Percentiles rank a stretch among this genome's conserved stretches.
Evolutionary conservation across 2,888 invertebrate genomes (phyloP).

Genomic region (Dromius quadrimaculatus): DNA sequence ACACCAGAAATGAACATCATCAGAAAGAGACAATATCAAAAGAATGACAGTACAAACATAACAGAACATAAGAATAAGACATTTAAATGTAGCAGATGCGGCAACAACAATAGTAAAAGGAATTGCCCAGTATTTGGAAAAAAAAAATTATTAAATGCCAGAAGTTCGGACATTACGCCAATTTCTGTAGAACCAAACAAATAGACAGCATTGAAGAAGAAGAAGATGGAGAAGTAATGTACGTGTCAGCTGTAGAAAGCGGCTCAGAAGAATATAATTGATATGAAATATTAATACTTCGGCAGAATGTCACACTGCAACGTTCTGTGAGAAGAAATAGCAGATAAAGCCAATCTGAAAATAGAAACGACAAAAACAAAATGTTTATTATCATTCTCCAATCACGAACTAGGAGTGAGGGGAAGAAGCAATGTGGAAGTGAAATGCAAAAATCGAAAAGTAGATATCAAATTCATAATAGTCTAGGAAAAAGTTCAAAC

Average conservation of each 20-base stretch:
- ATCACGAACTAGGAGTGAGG: background rate
- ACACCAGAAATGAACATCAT: no score
- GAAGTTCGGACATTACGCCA: slow-evolving; percentile 14
- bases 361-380: slow-evolving; percentile 1
- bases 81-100: slow-evolving; percentile 7
- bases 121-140: slow-evolving; percentile 3
- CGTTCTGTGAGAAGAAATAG: background rate
- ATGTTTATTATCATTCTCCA: background rate
- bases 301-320: slow-evolving; percentile 1
- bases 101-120: background rate
- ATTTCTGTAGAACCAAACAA: background rate
- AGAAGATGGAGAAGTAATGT: background rate
- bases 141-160: slow-evolving; percentile 8
- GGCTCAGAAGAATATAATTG: background rate
- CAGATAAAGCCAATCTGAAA: background rate
- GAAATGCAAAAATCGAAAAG: background rate
- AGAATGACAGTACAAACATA: no score
- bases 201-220: background rate
- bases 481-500: background rate
- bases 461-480: background rate
- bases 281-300: background rate
- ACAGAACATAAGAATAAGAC: background rate
- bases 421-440: no score
- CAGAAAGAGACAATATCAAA: no score
- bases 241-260: background rate